Evolutionary conservation across 2,888 invertebrate species (phyloP).

Genomic region (Arrhopalites spinosus): DNA sequence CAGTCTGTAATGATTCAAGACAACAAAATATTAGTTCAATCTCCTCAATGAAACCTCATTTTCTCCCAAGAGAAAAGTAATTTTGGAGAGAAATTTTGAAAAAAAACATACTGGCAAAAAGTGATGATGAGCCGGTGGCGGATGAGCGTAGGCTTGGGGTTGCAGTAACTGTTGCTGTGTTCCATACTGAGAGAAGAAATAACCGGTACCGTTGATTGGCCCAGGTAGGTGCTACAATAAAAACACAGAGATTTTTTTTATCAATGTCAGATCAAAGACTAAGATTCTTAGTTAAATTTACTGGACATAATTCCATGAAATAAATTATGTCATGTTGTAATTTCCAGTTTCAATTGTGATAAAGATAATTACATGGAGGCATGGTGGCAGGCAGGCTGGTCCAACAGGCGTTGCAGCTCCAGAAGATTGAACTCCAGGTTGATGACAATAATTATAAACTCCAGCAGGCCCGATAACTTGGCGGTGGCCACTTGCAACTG

Average conservation of each 20-base stretch:
- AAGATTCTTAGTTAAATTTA: too few relatives aligned
- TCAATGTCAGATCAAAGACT: background rate
- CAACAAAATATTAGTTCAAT: too few relatives aligned
- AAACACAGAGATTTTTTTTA: background rate
- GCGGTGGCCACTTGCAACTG: slow-evolving; percentile 40
- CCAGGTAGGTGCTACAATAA: slow-evolving; percentile 42
- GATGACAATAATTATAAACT: slow-evolving; percentile 44
- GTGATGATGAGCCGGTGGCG: slow-evolving; percentile 45
- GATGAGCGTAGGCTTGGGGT: slow-evolving; percentile 43
- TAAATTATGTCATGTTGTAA: too few relatives aligned
- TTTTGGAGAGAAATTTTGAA: too few relatives aligned
- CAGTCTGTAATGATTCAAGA: background rate
- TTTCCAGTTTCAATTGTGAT: too few relatives aligned
- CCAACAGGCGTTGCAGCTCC: slow-evolving; percentile 36
- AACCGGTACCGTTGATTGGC: slow-evolving; percentile 42
- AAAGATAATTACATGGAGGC: slow-evolving; percentile 20
- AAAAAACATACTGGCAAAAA: slow-evolving; percentile 35
- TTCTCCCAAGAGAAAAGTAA: too few relatives aligned
- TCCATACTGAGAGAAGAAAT: slow-evolving; percentile 43
- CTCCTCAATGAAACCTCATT: too few relatives aligned
- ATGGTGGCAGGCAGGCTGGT: slow-evolving; percentile 42
- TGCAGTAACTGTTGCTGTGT: slow-evolving; percentile 38
- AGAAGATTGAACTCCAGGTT: slow-evolving; percentile 35
- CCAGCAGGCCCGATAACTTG: slow-evolving; percentile 41
- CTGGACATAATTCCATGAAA: too few relatives aligned